phyloP scores from a whole-genome alignment of 2,888 invertebrate genomes.

The Amphiduros pacificus region DNA sequence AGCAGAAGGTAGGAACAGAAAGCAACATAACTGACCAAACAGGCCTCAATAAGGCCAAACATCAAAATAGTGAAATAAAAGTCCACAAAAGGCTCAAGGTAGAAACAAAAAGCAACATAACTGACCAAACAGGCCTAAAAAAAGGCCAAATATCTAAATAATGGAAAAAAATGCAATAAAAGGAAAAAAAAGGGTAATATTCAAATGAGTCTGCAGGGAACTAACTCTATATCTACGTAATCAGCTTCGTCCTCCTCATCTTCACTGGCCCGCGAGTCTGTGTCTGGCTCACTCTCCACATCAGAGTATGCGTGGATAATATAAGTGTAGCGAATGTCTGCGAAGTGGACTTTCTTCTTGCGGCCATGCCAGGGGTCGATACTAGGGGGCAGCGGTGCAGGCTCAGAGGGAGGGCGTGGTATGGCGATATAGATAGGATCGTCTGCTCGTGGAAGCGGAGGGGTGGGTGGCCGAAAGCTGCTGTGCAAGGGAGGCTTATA shows the following conservation, averaged over 20 bases:
- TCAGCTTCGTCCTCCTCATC: not conserved
- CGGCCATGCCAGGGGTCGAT: not conserved
- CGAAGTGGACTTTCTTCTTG: conserved; percentile 22
- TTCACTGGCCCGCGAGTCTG: too few relatives aligned
- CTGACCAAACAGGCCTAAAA: too few relatives aligned
- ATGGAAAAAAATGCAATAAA: too few relatives aligned
- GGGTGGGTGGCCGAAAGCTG: conserved; percentile 15
- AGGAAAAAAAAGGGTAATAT: too few relatives aligned
- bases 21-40: too few relatives aligned
- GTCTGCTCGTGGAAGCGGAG: conserved; percentile 9
- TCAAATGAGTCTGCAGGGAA: not conserved
- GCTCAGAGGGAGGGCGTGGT: conserved; percentile 8
- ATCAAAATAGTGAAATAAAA: too few relatives aligned
- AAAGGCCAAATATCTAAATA: too few relatives aligned
- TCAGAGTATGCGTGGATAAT: not conserved
- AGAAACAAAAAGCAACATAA: too few relatives aligned
- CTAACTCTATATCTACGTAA: conserved; percentile 10
- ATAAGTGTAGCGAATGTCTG: conserved; percentile 6
- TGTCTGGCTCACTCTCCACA: not conserved
- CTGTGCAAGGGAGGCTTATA: not conserved
- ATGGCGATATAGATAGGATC: conserved; percentile 18
- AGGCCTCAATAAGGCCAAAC: too few relatives aligned
- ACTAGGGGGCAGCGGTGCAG: conserved; percentile 1
- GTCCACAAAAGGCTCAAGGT: too few relatives aligned
- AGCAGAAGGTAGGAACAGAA: too few relatives aligned